phyloP scores from a whole-genome alignment of 2,797 vertebrate genomes.

The Sphaeramia orbicularis region DNA sequence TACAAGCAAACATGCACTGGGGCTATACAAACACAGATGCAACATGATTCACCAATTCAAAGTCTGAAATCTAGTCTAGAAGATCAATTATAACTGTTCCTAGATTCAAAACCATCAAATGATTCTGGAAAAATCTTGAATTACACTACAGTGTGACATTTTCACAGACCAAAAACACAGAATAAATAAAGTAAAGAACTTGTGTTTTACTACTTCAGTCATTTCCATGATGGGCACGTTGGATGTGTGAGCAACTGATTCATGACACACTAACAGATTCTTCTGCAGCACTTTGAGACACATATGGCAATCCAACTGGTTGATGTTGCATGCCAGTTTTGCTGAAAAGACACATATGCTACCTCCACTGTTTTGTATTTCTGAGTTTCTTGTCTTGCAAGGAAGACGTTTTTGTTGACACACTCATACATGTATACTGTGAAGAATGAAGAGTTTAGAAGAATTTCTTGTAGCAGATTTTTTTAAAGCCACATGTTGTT shows the following conservation, averaged over 20 bases:
- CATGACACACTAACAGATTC: slow-evolving; percentile 31
- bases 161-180: neutral
- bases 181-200: neutral
- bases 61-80: slow-evolving; percentile 1
- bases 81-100: neutral
- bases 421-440: neutral
- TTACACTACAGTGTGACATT: neutral
- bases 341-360: slow-evolving; percentile 21
- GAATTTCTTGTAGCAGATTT: neutral
- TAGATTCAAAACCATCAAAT: no score
- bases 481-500: neutral
- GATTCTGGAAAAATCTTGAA: no score
- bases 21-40: slow-evolving; percentile 13
- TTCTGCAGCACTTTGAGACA: slow-evolving; percentile 44
- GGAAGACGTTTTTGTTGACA: neutral
- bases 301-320: slow-evolving; percentile 52
- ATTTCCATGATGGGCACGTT: slow-evolving; percentile 13
- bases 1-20: neutral
- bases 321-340: slow-evolving; percentile 37
- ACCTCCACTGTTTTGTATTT: slow-evolving; percentile 14
- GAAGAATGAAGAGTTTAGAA: neutral
- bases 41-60: neutral
- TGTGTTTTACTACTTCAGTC: neutral
- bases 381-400: neutral
- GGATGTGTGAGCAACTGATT: slow-evolving; percentile 23